Evolutionary conservation across 2,797 vertebrate genomes (phyloP).

Genomic region (Phalloptychus januarius): DNA sequence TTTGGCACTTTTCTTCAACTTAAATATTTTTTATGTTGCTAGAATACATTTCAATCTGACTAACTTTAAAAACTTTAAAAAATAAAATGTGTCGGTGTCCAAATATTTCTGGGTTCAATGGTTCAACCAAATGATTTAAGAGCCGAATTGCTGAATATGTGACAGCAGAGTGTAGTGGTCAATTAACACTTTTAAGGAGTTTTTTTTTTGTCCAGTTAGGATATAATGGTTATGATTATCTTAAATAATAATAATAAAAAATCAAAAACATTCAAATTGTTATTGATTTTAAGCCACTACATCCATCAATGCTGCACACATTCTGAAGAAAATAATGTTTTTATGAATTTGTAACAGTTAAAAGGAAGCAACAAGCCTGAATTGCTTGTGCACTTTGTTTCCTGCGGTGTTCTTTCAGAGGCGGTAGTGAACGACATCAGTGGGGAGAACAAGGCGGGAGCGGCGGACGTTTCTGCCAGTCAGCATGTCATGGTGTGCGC

Average conservation of each 20-base stretch:
- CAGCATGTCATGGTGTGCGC: conserved; percentile 99
- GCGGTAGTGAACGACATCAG: conserved; percentile 94
- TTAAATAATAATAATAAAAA: too few relatives aligned
- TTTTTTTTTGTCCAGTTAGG: not conserved
- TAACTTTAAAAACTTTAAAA: not conserved
- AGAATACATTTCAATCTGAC: not conserved
- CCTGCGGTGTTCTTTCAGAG: conserved; percentile 78
- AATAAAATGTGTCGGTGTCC: conserved; percentile 2
- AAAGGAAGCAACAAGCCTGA: not conserved
- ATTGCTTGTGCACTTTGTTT: conserved; percentile 10
- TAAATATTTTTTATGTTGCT: not conserved
- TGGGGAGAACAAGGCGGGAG: conserved; percentile 91
- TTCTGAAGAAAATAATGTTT: not conserved
- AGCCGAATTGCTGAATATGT: conserved; percentile 24
- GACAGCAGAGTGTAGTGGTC: conserved; percentile 38
- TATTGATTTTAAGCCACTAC: conserved; percentile 16
- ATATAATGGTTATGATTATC: not conserved
- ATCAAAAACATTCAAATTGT: not conserved
- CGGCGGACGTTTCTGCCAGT: conserved; percentile 93
- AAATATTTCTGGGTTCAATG: conserved; percentile 1
- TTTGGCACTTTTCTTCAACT: not conserved
- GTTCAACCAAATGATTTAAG: conserved; percentile 16
- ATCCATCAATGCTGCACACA: conserved; percentile 40
- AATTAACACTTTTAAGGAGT: not conserved
- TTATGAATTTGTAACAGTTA: not conserved